Conservation (phyloP, 1,140 invertebrate species). For the Hirudo medicinalis region DNA sequence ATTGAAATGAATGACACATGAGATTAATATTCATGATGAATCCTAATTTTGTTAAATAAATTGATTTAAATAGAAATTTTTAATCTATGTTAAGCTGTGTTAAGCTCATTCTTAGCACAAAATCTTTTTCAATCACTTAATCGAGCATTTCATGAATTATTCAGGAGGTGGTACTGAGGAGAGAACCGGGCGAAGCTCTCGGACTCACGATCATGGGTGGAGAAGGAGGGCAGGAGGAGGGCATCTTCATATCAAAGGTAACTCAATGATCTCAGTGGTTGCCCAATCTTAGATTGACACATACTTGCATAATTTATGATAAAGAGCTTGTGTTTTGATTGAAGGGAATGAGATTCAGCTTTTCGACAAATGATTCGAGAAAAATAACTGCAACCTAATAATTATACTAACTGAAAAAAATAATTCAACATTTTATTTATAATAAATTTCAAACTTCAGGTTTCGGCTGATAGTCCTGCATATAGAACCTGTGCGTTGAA, state of each 20-base stretch:
- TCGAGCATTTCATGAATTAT: background rate
- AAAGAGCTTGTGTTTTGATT: too few relatives aligned
- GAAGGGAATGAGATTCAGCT: too few relatives aligned
- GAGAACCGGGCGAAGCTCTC: slow-evolving; percentile 75
- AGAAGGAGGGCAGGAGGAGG: slow-evolving; percentile 63
- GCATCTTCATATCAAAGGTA: slow-evolving; percentile 88
- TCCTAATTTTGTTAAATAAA: too few relatives aligned
- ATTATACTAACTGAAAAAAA: too few relatives aligned
- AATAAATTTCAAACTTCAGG: background rate
- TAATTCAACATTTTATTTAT: too few relatives aligned
- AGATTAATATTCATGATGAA: background rate
- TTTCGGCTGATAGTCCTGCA: background rate
- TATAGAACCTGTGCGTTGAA: background rate
- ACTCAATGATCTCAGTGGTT: too few relatives aligned
- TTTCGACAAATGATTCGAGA: too few relatives aligned
- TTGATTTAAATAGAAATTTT: too few relatives aligned
- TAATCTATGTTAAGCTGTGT: too few relatives aligned
- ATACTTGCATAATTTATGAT: too few relatives aligned
- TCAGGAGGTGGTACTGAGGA: slow-evolving; percentile 77
- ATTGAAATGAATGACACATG: slow-evolving; percentile 24
- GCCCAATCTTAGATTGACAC: too few relatives aligned
- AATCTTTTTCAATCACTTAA: background rate
- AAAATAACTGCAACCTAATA: too few relatives aligned
- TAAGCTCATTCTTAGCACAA: background rate
- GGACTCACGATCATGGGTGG: slow-evolving; percentile 98